Evolutionary conservation across 1,140 invertebrate species (phyloP).

Genomic region (Drosophila micromelanica): DNA sequence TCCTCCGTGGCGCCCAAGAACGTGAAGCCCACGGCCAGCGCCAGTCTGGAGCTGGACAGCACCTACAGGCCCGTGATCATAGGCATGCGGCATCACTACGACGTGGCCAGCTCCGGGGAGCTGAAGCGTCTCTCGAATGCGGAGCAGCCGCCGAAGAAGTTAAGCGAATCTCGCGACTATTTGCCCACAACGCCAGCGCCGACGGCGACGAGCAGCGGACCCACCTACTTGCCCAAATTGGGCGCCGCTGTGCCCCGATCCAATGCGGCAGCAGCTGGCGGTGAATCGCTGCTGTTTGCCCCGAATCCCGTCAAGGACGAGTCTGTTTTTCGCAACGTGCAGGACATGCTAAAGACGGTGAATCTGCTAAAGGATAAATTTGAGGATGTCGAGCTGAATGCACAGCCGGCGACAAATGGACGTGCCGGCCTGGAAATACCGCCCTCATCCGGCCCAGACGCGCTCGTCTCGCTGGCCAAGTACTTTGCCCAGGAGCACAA

Average conservation of each 20-base stretch:
- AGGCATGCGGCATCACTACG: conserved; percentile 77
- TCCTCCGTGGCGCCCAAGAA: conserved; percentile 58
- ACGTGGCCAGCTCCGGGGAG: conserved; percentile 65
- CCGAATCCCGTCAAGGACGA: conserved; percentile 68
- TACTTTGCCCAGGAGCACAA: conserved; percentile 90
- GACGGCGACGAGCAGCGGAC: conserved; percentile 65
- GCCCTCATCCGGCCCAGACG: conserved; percentile 89
- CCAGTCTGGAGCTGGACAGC: conserved; percentile 58
- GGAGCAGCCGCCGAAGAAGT: conserved; percentile 39
- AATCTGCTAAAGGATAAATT: conserved; percentile 77
- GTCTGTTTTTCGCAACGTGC: conserved; percentile 82
- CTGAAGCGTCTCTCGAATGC: conserved; percentile 31
- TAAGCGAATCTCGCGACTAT: conserved; percentile 61
- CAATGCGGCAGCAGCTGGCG: conserved; percentile 56
- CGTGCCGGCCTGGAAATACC: conserved; percentile 88
- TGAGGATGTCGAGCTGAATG: conserved; percentile 64
- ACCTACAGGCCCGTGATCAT: conserved; percentile 70
- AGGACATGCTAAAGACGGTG: conserved; percentile 84
- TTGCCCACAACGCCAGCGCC: conserved; percentile 64
- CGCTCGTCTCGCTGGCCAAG: conserved; percentile 90
- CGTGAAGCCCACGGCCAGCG: conserved; percentile 53
- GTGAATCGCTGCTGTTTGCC: conserved; percentile 67
- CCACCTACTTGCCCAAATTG: conserved; percentile 76
- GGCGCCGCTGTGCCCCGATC: conserved; percentile 42
- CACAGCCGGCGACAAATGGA: conserved; percentile 61